These are phyloP conservation scores for Poecile montanus DNA, from an alignment of 2,797 vertebrate genomes.

Conservation along the genomic window DNA sequence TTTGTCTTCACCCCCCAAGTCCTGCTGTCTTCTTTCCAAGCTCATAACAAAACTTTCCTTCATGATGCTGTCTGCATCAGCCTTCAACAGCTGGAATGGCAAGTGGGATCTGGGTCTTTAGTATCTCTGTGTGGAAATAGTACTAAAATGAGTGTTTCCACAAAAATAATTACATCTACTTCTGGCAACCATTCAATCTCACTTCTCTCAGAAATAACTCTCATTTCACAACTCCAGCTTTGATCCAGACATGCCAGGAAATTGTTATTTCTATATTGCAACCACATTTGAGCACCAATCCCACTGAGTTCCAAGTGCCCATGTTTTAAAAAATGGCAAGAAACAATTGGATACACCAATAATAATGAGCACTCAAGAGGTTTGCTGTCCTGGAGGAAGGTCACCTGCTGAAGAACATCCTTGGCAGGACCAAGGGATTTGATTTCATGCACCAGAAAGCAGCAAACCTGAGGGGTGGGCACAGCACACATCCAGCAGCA, in stretches of 20 bases:
- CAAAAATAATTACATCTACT: neutral
- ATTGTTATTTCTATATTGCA: neutral
- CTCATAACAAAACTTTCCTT: neutral
- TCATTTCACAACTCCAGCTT: constrained; percentile 1
- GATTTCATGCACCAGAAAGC: neutral
- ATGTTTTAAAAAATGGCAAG: neutral
- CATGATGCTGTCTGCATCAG: neutral
- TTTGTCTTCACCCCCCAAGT: neutral
- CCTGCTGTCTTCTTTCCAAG: neutral
- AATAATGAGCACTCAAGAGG: neutral
- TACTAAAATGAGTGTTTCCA: neutral
- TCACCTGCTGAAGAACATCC: neutral
- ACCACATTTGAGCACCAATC: neutral
- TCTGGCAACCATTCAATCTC: neutral
- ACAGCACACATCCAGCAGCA: no score
- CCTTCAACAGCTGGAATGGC: neutral
- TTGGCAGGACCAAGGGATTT: neutral
- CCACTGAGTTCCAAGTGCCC: neutral
- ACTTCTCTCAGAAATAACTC: constrained; percentile 9
- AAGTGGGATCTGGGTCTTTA: neutral
- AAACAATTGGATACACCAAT: neutral
- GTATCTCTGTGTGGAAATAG: neutral
- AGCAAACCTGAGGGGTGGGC: neutral
- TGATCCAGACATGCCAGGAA: neutral
- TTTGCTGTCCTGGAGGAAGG: neutral